Conservation (phyloP, 2,888 invertebrate species). For the Heliconius erato region DNA sequence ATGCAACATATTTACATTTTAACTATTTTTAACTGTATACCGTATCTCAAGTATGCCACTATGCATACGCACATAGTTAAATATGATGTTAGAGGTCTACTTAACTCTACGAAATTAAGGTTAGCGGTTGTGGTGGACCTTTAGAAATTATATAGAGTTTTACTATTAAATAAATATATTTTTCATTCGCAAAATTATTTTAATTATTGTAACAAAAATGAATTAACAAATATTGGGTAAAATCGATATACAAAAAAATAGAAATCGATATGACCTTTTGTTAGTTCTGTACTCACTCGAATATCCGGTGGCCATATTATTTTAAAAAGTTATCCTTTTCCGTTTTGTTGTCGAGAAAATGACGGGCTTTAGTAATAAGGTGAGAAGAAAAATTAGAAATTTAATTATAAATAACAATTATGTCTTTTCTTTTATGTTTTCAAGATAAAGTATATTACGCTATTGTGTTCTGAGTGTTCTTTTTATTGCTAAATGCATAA, state of each 20-base stretch:
- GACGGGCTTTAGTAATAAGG: conserved; percentile 94
- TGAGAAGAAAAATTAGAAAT: conserved; percentile 74
- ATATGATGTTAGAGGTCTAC: no score
- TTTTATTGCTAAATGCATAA: conserved; percentile 11
- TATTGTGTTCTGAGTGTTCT: conserved; percentile 10
- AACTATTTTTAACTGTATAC: no score
- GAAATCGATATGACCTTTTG: background rate
- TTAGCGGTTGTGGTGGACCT: no score
- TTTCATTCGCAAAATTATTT: no score
- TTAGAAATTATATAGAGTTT: no score
- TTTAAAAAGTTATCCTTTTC: conserved; percentile 86
- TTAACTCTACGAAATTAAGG: no score
- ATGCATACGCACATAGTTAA: no score
- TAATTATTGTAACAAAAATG: background rate
- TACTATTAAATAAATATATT: no score
- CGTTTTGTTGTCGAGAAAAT: conserved; percentile 89
- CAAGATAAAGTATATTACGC: conserved; percentile 12
- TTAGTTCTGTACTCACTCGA: background rate
- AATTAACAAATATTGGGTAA: no score
- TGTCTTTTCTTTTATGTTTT: conserved; percentile 20
- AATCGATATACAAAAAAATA: background rate
- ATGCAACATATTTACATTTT: no score
- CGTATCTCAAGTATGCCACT: no score
- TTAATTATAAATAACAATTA: conserved; percentile 50
- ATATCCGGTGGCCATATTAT: conserved; percentile 82